Evolutionary conservation across 2,888 invertebrate genomes (phyloP), one percentile per base, ranked within the genome.

Genomic region (Brachylomia viminalis): DNA sequence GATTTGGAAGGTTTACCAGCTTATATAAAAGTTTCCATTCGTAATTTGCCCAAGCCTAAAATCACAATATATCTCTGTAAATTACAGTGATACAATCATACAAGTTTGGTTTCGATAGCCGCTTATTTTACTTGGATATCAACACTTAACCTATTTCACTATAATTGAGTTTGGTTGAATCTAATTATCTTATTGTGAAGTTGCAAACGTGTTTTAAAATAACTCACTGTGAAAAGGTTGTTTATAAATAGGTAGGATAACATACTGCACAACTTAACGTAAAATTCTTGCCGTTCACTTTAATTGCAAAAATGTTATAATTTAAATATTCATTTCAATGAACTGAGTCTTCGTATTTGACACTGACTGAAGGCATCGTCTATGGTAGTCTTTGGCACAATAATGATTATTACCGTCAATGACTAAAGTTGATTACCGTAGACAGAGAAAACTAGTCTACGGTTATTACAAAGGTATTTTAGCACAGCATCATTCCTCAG

Each of bases 141-240:
- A 45, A 64, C 45, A 65, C 54, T 82, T 77, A 70, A 77, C 83
- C 70, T 78, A 83, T 83, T 68, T 80, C 66, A 64, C 52, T 47
- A 64, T 83, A 83, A 59, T 72, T 70, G 77, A 61, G 49, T 65
- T 77, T 82, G 54, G 82, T 80, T 80, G 66, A 77, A 77, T 82
- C 78, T 77, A 80, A 79, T 82, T 77, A 82, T 59, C 59, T 65
- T 59, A 79, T 77, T 77, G 76, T 82, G 81, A 67, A 65, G 77
- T 76, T 68, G 52, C 56, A 82, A 79, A 68, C 82, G n/a, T 52
- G 77, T 76, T 79, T 67, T 68, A 30, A 64, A 73, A 83, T 79
- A 68, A 38, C 54, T 75, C 59, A 76, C 64, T 74, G 77, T 68
- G 74, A 68, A 76, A 79, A 79, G n/a, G 76, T 68, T 75, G 66